Evolutionary conservation across 2,797 vertebrate genomes (phyloP).

Genomic region (Dicrostonyx torquatus): DNA sequence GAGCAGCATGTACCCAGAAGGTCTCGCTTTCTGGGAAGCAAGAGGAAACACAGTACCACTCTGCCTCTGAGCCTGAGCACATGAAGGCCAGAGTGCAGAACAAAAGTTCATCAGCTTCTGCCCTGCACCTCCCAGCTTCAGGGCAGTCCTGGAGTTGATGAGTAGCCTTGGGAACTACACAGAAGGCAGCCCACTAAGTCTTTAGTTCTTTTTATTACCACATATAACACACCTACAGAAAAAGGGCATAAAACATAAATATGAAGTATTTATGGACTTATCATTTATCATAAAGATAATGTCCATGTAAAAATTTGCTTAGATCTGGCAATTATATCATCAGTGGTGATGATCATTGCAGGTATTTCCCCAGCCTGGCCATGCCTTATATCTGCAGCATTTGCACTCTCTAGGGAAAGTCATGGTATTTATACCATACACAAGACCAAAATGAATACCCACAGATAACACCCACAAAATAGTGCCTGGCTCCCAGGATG

Average conservation of each 20-base stretch:
- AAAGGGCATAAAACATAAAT: not conserved
- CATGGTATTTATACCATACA: not conserved
- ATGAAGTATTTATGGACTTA: too few species aligned
- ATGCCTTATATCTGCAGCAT: not conserved
- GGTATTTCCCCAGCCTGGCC: not conserved
- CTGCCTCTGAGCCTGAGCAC: not conserved
- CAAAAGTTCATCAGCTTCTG: not conserved
- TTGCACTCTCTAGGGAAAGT: not conserved
- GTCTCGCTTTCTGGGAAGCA: not conserved
- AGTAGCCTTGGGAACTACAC: not conserved
- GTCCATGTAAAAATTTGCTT: not conserved
- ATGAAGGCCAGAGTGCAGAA: not conserved
- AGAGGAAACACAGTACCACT: not conserved
- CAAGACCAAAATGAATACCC: not conserved
- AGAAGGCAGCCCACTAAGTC: not conserved
- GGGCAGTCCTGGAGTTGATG: not conserved
- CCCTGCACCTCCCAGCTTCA: not conserved
- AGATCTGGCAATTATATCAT: not conserved
- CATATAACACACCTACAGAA: not conserved
- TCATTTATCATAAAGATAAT: not conserved
- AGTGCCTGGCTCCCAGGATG: not conserved
- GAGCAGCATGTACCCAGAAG: not conserved
- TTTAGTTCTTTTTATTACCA: not conserved
- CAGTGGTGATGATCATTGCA: fast-evolving
- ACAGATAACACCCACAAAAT: not conserved